Evolutionary conservation across 2,113 vertebrate species (phyloP).

Genomic region (Pelvicachromis taeniatus): DNA sequence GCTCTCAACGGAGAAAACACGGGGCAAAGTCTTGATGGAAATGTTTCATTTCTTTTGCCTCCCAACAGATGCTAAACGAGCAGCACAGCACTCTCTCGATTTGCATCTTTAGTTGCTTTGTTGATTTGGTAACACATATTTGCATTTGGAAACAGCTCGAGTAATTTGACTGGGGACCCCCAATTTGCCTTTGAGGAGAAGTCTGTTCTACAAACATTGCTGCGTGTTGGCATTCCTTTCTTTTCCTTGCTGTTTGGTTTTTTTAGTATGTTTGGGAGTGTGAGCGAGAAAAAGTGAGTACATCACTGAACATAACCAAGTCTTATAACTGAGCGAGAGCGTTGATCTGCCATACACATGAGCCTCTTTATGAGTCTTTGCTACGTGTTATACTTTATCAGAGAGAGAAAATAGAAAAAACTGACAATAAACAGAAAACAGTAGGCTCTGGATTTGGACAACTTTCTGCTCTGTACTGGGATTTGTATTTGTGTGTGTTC

Average conservation of each 20-base stretch:
- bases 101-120: conserved; percentile 69
- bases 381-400: conserved; percentile 73
- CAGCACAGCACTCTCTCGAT: conserved; percentile 47
- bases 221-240: conserved; percentile 11
- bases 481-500: neutral
- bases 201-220: conserved; percentile 66
- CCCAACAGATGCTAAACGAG: conserved; percentile 65
- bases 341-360: neutral
- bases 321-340: neutral
- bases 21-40: conserved; percentile 57
- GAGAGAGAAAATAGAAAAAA: conserved; percentile 76
- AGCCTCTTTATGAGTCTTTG: conserved; percentile 43
- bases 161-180: conserved; percentile 78
- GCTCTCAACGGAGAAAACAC: conserved; percentile 41
- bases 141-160: conserved; percentile 64
- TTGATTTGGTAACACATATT: conserved; percentile 69
- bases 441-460: conserved; percentile 52
- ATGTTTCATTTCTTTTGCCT: conserved; percentile 61
- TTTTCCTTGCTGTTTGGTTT: conserved; percentile 22
- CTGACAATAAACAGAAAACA: conserved; percentile 78
- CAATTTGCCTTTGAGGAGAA: conserved; percentile 76
- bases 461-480: neutral
- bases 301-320: neutral
- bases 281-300: neutral
- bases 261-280: conserved; percentile 3